These are phyloP conservation scores for Nasalis larvatus DNA, from an alignment of 2,113 vertebrate genomes.

Conservation along the genomic window DNA sequence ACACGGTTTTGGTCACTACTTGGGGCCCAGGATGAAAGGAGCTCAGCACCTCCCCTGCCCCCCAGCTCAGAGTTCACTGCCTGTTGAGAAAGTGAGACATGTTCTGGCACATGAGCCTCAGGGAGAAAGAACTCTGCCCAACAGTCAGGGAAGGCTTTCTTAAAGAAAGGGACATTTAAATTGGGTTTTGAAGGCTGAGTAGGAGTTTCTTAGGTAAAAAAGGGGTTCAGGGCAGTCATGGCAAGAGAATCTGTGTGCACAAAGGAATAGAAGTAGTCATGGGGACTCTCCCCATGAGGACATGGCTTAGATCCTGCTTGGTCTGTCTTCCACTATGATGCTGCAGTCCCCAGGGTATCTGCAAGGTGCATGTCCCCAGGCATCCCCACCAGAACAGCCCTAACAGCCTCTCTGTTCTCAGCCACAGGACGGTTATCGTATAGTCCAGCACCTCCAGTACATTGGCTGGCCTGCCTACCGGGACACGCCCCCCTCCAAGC, in stretches of 20 bases:
- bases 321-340: not conserved
- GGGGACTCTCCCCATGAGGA: not conserved
- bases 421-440: constrained; percentile 97
- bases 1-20: not conserved
- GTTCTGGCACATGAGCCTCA: not conserved
- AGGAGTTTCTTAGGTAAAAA: not conserved
- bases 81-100: not conserved
- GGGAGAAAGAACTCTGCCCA: not conserved
- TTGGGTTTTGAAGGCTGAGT: constrained; percentile 7
- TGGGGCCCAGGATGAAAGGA: not conserved
- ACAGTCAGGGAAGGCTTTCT: not conserved
- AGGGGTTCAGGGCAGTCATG: not conserved
- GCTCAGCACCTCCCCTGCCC: not conserved
- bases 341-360: not conserved
- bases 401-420: constrained; percentile 76
- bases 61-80: not conserved
- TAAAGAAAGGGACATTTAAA: not conserved
- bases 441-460: constrained; percentile 99
- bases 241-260: not conserved
- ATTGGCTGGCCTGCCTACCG: constrained; percentile 98
- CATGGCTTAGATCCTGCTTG: not conserved
- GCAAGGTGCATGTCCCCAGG: not conserved
- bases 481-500: constrained; percentile 96
- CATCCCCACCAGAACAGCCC: not conserved
- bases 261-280: not conserved